Evolutionary conservation across 2,113 vertebrate genomes (phyloP), one percentile per base, ranked within the genome.

Genomic region (Trogon melanurus): DNA sequence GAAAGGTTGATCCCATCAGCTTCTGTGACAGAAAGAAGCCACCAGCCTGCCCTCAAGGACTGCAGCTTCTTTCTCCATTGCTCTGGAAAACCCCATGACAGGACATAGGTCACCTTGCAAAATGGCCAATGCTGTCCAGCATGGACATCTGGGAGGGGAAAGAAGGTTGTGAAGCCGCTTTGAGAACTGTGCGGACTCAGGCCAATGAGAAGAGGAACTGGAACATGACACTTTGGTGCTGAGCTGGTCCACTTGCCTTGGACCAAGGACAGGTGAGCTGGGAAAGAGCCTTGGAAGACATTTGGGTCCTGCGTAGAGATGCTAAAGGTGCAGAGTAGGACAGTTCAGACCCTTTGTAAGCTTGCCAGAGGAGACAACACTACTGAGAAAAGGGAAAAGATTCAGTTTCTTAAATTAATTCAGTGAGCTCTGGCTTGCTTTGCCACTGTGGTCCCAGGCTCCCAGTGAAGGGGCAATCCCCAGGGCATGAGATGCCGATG

Each of bases 401-500:
- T 26, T 78, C 6, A 4, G 2, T 69, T 65, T 62, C 38, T 44
- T 45, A 23, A 20, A 65, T 16, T 29, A 80, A 5, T 53, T 73
- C 29, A 12, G 45, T 17, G 2, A 73, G 50, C 53, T 73, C 47
- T 53, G 58, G 1, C 34, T 81, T 85, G 70, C n/a, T 85, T 48
- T 95, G 45, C 32, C 41, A 14, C n/a, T 4, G 18, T 13, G 7
- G 19, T 79, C 65, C 32, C 6, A 7, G n/a, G 38, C 32, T 75
- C 58, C 32, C 29, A 34, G 79, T 0, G 0, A 9, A 29, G 47
- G 32, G 2, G 30, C 23, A 87, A 74, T 69, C 56, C 64, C 30
- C 22, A n/a, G 20, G 53, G 60, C 22, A 51, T 0, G 0, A 56
- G 23, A 26, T 1, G 18, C n/a, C 0, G 0, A 19, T 11, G 47